Percentiles rank a stretch among this genome's conserved stretches.
Conservation (phyloP, 2,797 vertebrate genomes). For the Cichlasoma orientale region DNA sequence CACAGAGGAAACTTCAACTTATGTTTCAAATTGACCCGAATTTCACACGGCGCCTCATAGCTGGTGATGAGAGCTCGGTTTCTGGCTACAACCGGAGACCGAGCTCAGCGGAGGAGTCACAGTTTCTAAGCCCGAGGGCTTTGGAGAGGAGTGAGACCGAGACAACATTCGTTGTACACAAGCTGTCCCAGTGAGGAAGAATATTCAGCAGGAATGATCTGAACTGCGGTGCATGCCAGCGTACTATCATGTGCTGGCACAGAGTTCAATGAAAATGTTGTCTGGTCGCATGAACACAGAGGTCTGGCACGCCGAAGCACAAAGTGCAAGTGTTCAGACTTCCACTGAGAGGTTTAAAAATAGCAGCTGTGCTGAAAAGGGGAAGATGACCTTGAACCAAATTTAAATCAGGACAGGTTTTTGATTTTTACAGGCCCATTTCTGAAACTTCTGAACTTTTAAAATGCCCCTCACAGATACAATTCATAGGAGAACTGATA, state of each 20-base stretch:
- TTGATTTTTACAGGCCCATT: background rate
- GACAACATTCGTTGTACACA: too few relatives aligned
- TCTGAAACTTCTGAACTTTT: background rate
- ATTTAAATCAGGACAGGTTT: background rate
- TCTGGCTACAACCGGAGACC: background rate
- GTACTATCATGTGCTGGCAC: background rate
- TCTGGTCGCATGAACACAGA: background rate
- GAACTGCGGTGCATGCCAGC: background rate
- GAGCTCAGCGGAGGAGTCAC: background rate
- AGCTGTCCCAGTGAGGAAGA: background rate
- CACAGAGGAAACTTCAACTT: background rate
- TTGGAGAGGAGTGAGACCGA: too few relatives aligned
- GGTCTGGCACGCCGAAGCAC: background rate
- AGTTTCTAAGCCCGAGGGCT: background rate
- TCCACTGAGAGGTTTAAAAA: background rate
- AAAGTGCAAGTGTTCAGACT: background rate
- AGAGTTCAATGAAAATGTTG: background rate
- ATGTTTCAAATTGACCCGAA: background rate
- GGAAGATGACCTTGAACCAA: background rate
- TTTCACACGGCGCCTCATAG: background rate
- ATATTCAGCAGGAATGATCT: background rate
- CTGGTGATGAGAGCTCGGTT: background rate
- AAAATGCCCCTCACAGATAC: background rate
- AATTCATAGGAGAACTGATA: background rate
- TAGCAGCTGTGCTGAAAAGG: background rate